These are phyloP conservation scores for human DNA, from an alignment of 2,113 vertebrate species.

Conservation along the genomic window GRCh38 chr9:121977001-121977500, in stretches of 20 bases:
- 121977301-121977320: neutral
- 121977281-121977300: neutral
- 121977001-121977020: neutral
- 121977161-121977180: neutral
- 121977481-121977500: neutral
- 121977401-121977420: neutral
- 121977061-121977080: neutral
- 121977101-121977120: neutral
- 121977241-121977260: neutral
- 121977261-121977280: neutral
- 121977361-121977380: neutral
- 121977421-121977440: neutral
- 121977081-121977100: neutral
- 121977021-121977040: neutral
- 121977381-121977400: neutral
- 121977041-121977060: neutral
- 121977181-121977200: neutral
- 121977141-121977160: too few species aligned
- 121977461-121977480: neutral
- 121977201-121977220: neutral
- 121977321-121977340: neutral
- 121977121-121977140: neutral
- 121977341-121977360: neutral
- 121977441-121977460: neutral
- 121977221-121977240: neutral